These are phyloP conservation scores for Caranx ignobilis DNA, from an alignment of 2,113 vertebrate species.

Conservation along the genomic window DNA sequence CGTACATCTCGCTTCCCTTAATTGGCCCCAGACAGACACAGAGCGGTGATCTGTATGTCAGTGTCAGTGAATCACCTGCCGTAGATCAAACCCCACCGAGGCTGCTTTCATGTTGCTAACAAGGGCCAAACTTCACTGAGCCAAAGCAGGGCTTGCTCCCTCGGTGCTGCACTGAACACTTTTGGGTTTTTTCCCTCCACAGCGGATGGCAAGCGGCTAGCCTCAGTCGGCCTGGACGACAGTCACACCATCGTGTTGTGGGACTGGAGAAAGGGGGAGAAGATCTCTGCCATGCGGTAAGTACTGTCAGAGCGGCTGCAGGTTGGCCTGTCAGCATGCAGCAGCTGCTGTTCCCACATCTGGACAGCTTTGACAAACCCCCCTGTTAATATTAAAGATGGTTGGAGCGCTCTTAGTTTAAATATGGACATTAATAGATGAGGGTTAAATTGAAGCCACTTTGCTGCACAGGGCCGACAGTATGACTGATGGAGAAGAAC, in stretches of 20 bases:
- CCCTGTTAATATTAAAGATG: constrained; percentile 35
- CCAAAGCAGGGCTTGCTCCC: constrained; percentile 19
- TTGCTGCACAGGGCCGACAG: constrained; percentile 29
- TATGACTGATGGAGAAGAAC: constrained; percentile 62
- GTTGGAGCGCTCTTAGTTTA: constrained; percentile 46
- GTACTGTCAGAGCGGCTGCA: constrained; percentile 37
- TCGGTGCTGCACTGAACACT: constrained; percentile 38
- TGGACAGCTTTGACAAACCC: constrained; percentile 31
- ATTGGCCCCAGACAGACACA: constrained; percentile 61
- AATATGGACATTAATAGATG: constrained; percentile 71
- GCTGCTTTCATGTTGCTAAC: constrained; percentile 61
- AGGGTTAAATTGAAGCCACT: constrained; percentile 67
- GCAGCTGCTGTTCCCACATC: constrained; percentile 20
- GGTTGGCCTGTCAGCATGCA: neutral
- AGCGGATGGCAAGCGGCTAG: constrained; percentile 97
- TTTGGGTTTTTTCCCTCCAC: constrained; percentile 55
- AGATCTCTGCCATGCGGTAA: constrained; percentile 93
- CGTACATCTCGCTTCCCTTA: constrained; percentile 60
- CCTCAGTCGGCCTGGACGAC: constrained; percentile 96
- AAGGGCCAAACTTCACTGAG: constrained; percentile 39
- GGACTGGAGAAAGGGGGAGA: constrained; percentile 99
- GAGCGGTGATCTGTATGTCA: constrained; percentile 54
- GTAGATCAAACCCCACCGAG: constrained; percentile 54
- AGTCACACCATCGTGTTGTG: constrained; percentile 95
- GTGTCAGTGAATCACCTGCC: constrained; percentile 60